Percentiles rank a stretch among this genome's conserved stretches.
phyloP scores from a whole-genome alignment of 2,888 invertebrate species.

The Micropterix aruncella region DNA sequence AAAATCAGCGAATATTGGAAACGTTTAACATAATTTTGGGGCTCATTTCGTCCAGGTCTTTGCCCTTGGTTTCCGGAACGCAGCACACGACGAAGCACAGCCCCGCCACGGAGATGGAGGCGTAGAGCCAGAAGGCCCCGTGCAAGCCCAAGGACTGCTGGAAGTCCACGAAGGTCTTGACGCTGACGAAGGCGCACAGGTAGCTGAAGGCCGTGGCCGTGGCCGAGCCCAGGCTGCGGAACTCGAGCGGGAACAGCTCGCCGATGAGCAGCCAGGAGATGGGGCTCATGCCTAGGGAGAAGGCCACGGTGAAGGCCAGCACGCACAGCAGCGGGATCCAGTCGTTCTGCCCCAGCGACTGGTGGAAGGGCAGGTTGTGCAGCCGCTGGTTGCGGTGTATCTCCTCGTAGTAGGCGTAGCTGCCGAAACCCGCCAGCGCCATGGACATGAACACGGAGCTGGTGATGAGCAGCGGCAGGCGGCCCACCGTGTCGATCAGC shows the following conservation, averaged over 20 bases:
- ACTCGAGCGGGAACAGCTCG: conserved; percentile 71
- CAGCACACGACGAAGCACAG: conserved; percentile 74
- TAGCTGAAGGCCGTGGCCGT: conserved; percentile 79
- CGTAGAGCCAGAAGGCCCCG: conserved; percentile 83
- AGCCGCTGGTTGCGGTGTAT: conserved; percentile 41
- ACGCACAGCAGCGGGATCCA: conserved; percentile 78
- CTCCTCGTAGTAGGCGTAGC: conserved; percentile 70
- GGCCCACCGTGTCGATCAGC: conserved; percentile 74
- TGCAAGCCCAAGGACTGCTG: conserved; percentile 59
- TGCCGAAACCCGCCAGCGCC: conserved; percentile 74
- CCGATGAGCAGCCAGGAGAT: conserved; percentile 77
- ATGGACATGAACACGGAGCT: conserved; percentile 76
- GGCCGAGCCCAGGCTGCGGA: conserved; percentile 74
- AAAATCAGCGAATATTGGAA: neutral
- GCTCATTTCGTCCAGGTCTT: conserved; percentile 80
- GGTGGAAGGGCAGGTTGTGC: conserved; percentile 35
- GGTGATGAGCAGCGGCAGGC: conserved; percentile 69
- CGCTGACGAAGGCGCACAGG: conserved; percentile 73
- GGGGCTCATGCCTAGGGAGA: conserved; percentile 78
- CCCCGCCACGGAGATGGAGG: conserved; percentile 66
- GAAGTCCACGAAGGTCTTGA: conserved; percentile 77
- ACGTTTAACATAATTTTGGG: conserved; percentile 37
- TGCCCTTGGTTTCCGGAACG: conserved; percentile 85
- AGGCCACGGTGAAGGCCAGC: conserved; percentile 70
- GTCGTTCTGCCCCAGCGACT: conserved; percentile 47